phyloP scores from a whole-genome alignment of 2,888 invertebrate genomes.

The Laspeyria flexula region DNA sequence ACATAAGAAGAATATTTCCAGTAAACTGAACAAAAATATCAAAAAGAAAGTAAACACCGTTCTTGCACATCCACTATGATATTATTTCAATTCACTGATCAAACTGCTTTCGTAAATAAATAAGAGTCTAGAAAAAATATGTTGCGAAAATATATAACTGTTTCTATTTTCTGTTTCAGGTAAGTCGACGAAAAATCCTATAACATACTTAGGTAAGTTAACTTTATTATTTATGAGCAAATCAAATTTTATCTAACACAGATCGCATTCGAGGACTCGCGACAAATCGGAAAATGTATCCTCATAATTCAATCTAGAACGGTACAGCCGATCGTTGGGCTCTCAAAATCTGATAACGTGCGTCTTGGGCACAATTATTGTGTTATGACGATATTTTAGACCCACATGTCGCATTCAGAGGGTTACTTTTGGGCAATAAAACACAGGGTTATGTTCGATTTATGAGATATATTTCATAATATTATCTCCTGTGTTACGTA shows the following conservation, averaged over 20 bases:
- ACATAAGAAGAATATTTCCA: not conserved
- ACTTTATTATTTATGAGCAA: slow-evolving; percentile 32
- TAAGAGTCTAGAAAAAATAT: not conserved
- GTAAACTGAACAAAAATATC: not conserved
- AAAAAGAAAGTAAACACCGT: not conserved
- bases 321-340: slow-evolving; percentile 28
- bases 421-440: slow-evolving; percentile 22
- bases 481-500: not conserved
- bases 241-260: slow-evolving; percentile 28
- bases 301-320: slow-evolving; percentile 34
- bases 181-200: slow-evolving; percentile 33
- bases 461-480: not conserved
- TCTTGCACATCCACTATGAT: not conserved
- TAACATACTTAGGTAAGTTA: slow-evolving; percentile 40
- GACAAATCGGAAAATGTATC: slow-evolving; percentile 41
- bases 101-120: not conserved
- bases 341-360: slow-evolving; percentile 41
- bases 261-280: slow-evolving; percentile 27
- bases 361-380: slow-evolving; percentile 39
- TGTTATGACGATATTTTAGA: slow-evolving; percentile 38
- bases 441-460: slow-evolving; percentile 4
- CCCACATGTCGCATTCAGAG: slow-evolving; percentile 20
- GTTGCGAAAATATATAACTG: slow-evolving; percentile 8
- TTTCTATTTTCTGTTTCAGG: slow-evolving; percentile 31
- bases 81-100: slow-evolving; percentile 1